phyloP scores from a whole-genome alignment of 2,797 vertebrate genomes.

The Fistularia tabacaria region DNA sequence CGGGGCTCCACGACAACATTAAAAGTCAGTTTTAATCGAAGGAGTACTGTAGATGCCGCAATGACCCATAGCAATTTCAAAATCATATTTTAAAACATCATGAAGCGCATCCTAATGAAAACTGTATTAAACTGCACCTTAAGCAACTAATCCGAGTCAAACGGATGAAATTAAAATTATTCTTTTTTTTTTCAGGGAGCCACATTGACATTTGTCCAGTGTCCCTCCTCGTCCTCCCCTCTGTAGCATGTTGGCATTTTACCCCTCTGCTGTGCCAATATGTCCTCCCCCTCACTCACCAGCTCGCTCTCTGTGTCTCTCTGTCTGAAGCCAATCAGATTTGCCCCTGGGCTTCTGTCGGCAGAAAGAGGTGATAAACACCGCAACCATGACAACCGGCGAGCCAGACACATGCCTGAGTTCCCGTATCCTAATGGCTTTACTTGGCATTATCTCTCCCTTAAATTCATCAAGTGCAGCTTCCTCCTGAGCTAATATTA shows the following conservation, averaged over 20 bases:
- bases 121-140: not conserved
- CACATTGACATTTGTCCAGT: slow-evolving; percentile 66
- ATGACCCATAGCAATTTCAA: not conserved
- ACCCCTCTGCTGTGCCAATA: slow-evolving; percentile 66
- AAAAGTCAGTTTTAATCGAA: not conserved
- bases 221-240: slow-evolving; percentile 51
- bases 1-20: not conserved
- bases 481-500: slow-evolving; percentile 54
- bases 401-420: slow-evolving; percentile 55
- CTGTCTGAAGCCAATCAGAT: slow-evolving; percentile 72
- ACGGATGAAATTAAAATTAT: slow-evolving; percentile 42
- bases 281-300: slow-evolving; percentile 65
- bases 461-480: slow-evolving; percentile 54
- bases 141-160: slow-evolving; percentile 9
- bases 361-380: slow-evolving; percentile 73
- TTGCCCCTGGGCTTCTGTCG: slow-evolving; percentile 70
- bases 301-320: slow-evolving; percentile 41
- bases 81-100: slow-evolving; percentile 2
- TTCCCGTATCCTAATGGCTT: slow-evolving; percentile 62
- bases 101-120: not conserved
- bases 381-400: slow-evolving; percentile 75
- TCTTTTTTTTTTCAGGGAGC: slow-evolving; percentile 14
- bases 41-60: not conserved
- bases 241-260: slow-evolving; percentile 68
- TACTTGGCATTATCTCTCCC: slow-evolving; percentile 54